phyloP scores from a whole-genome alignment of 2,113 vertebrate species.

The Salvator merianae region DNA sequence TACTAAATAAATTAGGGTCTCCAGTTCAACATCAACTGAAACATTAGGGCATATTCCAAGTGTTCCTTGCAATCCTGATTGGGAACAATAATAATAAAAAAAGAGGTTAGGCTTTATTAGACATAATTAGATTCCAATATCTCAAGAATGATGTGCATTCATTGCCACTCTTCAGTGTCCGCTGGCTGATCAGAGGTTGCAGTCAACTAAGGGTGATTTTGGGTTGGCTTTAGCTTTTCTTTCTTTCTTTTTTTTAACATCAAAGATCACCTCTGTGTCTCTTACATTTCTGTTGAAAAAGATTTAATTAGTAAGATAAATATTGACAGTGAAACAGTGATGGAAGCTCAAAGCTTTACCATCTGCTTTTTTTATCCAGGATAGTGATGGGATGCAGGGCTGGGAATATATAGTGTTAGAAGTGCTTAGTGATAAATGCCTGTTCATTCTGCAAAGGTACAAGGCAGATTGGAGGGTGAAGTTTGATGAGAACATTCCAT shows the following conservation, averaged over 20 bases:
- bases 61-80: constrained; percentile 16
- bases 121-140: background rate
- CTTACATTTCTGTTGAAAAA: background rate
- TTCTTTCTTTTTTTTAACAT: constrained; percentile 1
- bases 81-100: background rate
- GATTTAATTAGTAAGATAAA: constrained; percentile 28
- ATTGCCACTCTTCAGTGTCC: constrained; percentile 12
- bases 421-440: background rate
- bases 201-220: constrained; percentile 15
- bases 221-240: background rate
- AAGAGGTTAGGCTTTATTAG: constrained; percentile 22
- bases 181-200: background rate
- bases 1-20: constrained; percentile 32
- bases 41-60: constrained; percentile 5
- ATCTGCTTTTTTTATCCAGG: background rate
- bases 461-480: background rate
- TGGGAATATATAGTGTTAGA: background rate
- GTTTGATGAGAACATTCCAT: background rate
- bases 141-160: constrained; percentile 4
- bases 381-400: background rate
- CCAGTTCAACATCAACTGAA: background rate
- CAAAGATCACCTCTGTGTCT: constrained; percentile 10
- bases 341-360: background rate
- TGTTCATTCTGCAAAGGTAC: background rate
- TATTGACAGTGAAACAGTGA: constrained; percentile 11